phyloP scores from a whole-genome alignment of 2,113 vertebrate species.

The Gambusia holbrooki region DNA sequence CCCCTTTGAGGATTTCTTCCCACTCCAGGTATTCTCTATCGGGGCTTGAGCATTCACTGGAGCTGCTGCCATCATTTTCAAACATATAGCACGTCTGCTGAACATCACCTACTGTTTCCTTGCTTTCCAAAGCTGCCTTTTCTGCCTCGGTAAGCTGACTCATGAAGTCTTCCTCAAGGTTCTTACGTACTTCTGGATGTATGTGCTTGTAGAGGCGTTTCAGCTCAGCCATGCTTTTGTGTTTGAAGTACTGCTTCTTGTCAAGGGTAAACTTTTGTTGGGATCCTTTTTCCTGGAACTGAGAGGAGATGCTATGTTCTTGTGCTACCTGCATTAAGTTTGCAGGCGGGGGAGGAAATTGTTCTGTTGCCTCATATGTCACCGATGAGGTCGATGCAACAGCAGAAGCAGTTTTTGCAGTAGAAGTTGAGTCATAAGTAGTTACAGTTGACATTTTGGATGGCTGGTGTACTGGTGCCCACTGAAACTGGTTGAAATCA shows the following conservation, averaged over 20 bases:
- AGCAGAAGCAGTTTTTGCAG: constrained; percentile 56
- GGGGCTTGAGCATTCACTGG: constrained; percentile 78
- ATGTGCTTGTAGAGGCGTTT: constrained; percentile 88
- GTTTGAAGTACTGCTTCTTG: constrained; percentile 83
- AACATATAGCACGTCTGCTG: constrained; percentile 83
- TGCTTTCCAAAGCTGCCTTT: constrained; percentile 61
- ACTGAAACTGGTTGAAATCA: constrained; percentile 83
- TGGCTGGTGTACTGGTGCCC: constrained; percentile 74
- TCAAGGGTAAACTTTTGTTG: constrained; percentile 63
- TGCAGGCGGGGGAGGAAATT: constrained; percentile 76
- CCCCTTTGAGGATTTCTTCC: constrained; percentile 88
- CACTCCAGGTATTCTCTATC: constrained; percentile 84
- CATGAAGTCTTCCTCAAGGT: constrained; percentile 83
- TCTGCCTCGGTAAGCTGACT: constrained; percentile 82
- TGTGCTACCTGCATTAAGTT: constrained; percentile 70
- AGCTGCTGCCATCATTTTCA: constrained; percentile 80
- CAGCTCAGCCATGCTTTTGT: constrained; percentile 85
- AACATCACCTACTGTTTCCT: constrained; percentile 76
- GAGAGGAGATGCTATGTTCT: constrained; percentile 77
- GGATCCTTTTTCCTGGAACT: constrained; percentile 56
- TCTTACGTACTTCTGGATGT: constrained; percentile 86
- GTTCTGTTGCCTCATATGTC: constrained; percentile 70
- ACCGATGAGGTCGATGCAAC: constrained; percentile 56
- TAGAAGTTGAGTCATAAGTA: constrained; percentile 69
- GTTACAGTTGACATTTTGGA: constrained; percentile 70